These are phyloP conservation scores for Camelus bactrianus DNA, from an alignment of 2,113 vertebrate genomes.

Conservation along the genomic window DNA sequence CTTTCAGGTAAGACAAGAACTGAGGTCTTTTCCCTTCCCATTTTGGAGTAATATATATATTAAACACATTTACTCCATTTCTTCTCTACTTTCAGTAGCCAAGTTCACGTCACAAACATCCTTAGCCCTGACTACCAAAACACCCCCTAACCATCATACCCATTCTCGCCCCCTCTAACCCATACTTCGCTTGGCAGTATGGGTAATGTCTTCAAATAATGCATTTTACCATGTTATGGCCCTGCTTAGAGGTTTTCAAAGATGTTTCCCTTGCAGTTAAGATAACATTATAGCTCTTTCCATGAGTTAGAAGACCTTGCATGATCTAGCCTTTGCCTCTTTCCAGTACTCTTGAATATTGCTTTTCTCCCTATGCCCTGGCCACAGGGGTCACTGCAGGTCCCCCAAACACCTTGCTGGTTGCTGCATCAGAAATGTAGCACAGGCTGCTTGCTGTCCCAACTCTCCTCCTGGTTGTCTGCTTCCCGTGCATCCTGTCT, in stretches of 20 bases:
- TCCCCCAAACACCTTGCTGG: too few species aligned
- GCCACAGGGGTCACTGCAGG: too few species aligned
- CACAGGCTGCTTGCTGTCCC: too few species aligned
- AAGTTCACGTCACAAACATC: not conserved
- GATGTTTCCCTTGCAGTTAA: not conserved
- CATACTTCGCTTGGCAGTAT: not conserved
- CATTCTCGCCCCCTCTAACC: not conserved
- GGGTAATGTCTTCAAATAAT: not conserved
- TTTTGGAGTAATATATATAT: too few species aligned
- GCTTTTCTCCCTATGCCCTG: not conserved
- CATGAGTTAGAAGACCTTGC: not conserved
- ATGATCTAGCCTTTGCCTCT: rapidly evolving
- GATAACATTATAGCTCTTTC: not conserved
- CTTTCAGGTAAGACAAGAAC: too few species aligned
- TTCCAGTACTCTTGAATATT: too few species aligned
- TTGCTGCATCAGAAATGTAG: too few species aligned
- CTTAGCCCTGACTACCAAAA: not conserved
- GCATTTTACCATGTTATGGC: not conserved
- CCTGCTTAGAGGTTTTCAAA: not conserved
- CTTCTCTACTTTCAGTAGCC: not conserved
- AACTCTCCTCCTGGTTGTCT: too few species aligned
- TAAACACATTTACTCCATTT: not conserved
- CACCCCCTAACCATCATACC: not conserved
- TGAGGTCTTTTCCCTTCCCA: too few species aligned
- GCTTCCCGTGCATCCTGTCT: too few species aligned